Evolutionary conservation across 2,797 vertebrate species (phyloP).

Genomic region (Phataginus tetradactyla): DNA sequence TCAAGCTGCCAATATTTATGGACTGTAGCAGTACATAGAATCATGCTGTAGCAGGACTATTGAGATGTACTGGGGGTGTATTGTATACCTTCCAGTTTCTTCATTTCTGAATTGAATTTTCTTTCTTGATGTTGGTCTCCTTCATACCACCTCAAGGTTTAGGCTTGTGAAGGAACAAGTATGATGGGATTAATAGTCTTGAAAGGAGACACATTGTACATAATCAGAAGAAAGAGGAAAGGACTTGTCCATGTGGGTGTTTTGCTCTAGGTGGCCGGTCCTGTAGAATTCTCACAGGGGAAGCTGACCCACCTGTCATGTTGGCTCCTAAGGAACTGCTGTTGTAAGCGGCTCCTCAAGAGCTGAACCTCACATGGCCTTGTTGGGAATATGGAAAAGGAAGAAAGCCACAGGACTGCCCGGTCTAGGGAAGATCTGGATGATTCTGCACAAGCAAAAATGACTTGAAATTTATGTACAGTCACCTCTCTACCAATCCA

Average conservation of each 20-base stretch:
- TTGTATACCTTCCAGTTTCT: conserved; percentile 71
- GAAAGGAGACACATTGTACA: conserved; percentile 56
- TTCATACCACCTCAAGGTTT: conserved; percentile 74
- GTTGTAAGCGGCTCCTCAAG: conserved; percentile 65
- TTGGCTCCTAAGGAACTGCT: conserved; percentile 78
- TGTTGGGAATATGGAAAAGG: conserved; percentile 70
- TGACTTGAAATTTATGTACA: conserved; percentile 71
- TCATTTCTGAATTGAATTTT: conserved; percentile 64
- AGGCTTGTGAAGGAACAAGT: conserved; percentile 52
- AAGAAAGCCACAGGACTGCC: conserved; percentile 76
- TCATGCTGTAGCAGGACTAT: neutral
- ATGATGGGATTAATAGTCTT: conserved; percentile 64
- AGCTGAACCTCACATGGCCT: conserved; percentile 67
- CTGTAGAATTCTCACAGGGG: conserved; percentile 56
- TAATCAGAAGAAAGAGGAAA: conserved; percentile 60
- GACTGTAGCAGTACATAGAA: conserved; percentile 1
- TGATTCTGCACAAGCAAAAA: conserved; percentile 75
- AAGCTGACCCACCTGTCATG: conserved; percentile 63
- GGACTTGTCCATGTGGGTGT: conserved; percentile 53
- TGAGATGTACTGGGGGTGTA: conserved; percentile 62
- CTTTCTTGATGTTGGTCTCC: conserved; percentile 66
- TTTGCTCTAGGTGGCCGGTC: conserved; percentile 69
- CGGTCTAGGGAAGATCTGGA: conserved; percentile 70
- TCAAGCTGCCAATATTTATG: neutral
- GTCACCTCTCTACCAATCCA: conserved; percentile 39